phyloP scores from a whole-genome alignment of 2,797 vertebrate species.

The Epinephelus coioides region DNA sequence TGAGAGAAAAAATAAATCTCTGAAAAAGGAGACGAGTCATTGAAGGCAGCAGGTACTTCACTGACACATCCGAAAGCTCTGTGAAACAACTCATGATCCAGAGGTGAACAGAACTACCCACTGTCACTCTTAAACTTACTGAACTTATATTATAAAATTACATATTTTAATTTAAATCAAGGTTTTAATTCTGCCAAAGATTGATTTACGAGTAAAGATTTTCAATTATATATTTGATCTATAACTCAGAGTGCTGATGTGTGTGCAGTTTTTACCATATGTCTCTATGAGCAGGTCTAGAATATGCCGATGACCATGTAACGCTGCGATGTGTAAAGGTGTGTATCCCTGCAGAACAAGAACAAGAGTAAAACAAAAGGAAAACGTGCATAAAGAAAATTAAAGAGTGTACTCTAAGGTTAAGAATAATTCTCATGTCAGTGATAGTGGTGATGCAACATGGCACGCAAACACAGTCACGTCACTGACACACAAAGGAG shows the following conservation, averaged over 20 bases:
- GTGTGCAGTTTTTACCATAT: conserved; percentile 78
- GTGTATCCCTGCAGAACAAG: conserved; percentile 85
- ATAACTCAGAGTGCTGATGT: neutral
- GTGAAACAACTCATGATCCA: conserved; percentile 5
- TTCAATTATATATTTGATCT: no score
- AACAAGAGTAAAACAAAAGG: neutral
- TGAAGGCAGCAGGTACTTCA: conserved; percentile 25
- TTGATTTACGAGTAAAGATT: neutral
- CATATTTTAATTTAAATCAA: neutral
- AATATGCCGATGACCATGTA: conserved; percentile 86
- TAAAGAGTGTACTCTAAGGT: no score
- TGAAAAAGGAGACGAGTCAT: conserved; percentile 23
- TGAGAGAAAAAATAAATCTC: conserved; percentile 20
- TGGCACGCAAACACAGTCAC: neutral
- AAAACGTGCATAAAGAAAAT: conserved; percentile 9
- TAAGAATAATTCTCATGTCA: neutral
- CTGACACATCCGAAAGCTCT: conserved; percentile 30
- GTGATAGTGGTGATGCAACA: neutral
- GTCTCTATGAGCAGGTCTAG: conserved; percentile 82
- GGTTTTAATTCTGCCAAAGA: neutral
- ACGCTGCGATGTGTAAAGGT: conserved; percentile 87
- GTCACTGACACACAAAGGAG: neutral
- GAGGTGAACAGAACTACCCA: conserved; percentile 23
- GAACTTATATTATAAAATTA: neutral
- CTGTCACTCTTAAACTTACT: neutral